Evolutionary conservation across 2,113 vertebrate genomes (phyloP), one percentile per base, ranked within the genome.

Genomic region (Albula glossodonta): DNA sequence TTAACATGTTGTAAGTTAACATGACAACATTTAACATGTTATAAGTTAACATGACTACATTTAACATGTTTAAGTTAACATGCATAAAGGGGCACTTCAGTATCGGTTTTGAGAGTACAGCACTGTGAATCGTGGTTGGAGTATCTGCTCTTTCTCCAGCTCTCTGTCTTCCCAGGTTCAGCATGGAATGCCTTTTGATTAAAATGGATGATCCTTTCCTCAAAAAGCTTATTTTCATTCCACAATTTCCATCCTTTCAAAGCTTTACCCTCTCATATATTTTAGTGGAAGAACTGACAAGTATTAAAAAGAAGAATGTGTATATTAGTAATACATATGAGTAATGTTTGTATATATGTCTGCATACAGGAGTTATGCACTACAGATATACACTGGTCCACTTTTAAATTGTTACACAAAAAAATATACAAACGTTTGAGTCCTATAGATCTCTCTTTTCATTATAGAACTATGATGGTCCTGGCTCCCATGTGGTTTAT

Each of bases 221-320:
- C 41, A 5, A 51, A 90, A 90, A 80, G 82, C 87, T 91, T 95
- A 92, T 96, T 95, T 96, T 94, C 91, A 89, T 93, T 93, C 89
- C 90, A 92, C 92, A 93, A 93, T 91, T 90, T 90, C 93, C 91
- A 89, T 85, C 86, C 53, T 51, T 89, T 90, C 89, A 87, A 91
- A 82, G 66, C 41, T 31, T 77, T 8, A 9, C 74, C 78, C 74
- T 49, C 78, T n/a, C 84, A 83, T 92, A 84, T 93, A 92, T 91
- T 91, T 85, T 89, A 88, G 86, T 91, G 93, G 93, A 91, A 89
- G 89, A 92, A 93, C 88, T 93, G 94, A 94, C 31, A 63, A 4
- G 17, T 5, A 22, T 22, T 63, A 0, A 22, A 66, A 66, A 66
- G 22, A 66, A 5, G 12, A 56, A 56, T 4, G 17, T 19, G 11